These are phyloP conservation scores for Clitarchus hookeri DNA, from an alignment of 2,888 invertebrate genomes.

Conservation along the genomic window DNA sequence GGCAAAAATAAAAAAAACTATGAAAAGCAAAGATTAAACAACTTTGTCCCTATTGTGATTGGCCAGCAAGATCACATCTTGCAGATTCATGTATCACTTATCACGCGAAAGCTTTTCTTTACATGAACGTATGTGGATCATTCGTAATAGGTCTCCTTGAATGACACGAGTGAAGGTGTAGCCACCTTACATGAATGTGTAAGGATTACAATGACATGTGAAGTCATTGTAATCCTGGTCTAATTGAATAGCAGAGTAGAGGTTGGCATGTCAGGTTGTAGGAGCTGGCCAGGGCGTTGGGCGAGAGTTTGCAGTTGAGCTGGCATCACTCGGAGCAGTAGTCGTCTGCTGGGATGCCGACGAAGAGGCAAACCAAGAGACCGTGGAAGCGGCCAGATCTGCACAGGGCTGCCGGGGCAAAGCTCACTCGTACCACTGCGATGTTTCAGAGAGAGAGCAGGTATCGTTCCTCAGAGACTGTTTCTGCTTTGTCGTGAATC, in stretches of 20 bases:
- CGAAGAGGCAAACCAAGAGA: slow-evolving; percentile 53
- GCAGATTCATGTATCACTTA: too few relatives aligned
- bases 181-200: background rate
- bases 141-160: too few relatives aligned
- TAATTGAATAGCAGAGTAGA: background rate
- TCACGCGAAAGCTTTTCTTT: too few relatives aligned
- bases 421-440: slow-evolving; percentile 60
- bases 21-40: too few relatives aligned
- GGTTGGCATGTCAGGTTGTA: slow-evolving; percentile 58
- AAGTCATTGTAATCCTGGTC: background rate
- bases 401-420: slow-evolving; percentile 57
- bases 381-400: slow-evolving; percentile 57
- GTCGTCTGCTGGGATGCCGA: slow-evolving; percentile 72
- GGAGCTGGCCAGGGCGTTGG: slow-evolving; percentile 74
- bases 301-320: slow-evolving; percentile 63
- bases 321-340: slow-evolving; percentile 61
- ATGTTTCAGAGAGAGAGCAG: slow-evolving; percentile 61
- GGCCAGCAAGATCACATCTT: too few relatives aligned
- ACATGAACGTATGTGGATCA: too few relatives aligned
- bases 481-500: too few relatives aligned
- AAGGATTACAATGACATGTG: background rate
- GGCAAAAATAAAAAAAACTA: too few relatives aligned
- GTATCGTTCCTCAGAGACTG: slow-evolving; percentile 40
- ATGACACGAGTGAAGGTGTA: too few relatives aligned
- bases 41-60: too few relatives aligned